Percentiles rank a stretch among this genome's conserved stretches.
Conservation (phyloP, 2,888 invertebrate species). For the Euspilapteryx auroguttella region DNA sequence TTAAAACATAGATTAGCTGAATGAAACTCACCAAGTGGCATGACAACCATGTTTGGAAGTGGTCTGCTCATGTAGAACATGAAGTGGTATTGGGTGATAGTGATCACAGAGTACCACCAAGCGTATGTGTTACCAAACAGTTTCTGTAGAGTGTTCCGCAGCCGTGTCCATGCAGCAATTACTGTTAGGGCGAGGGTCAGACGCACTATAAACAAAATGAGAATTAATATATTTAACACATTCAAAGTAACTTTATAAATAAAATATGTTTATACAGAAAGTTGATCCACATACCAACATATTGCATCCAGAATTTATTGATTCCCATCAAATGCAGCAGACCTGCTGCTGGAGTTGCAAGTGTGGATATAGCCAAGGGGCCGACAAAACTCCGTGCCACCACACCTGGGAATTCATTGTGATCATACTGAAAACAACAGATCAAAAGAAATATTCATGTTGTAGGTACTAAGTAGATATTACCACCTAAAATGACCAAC, state of each 20-base stretch:
- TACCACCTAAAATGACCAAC: too few species aligned
- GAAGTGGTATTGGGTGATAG: conserved; percentile 95
- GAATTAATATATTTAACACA: too few species aligned
- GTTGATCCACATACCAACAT: conserved; percentile 74
- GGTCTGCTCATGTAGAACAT: conserved; percentile 95
- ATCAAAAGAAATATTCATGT: too few species aligned
- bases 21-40: conserved; percentile 77
- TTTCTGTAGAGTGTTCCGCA: conserved; percentile 73
- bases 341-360: conserved; percentile 77
- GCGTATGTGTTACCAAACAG: conserved; percentile 78
- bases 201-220: too few species aligned
- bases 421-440: conserved; percentile 82
- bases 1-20: too few species aligned
- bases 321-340: conserved; percentile 68
- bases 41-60: conserved; percentile 92
- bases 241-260: too few species aligned
- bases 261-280: too few species aligned
- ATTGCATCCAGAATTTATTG: conserved; percentile 87
- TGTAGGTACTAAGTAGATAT: too few species aligned
- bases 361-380: conserved; percentile 76
- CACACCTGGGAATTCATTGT: conserved; percentile 95
- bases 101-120: conserved; percentile 82
- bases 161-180: conserved; percentile 71
- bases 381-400: conserved; percentile 97
- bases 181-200: conserved; percentile 77